Conservation (phyloP, 1,140 invertebrate species). For the Helicoverpa zea region DNA sequence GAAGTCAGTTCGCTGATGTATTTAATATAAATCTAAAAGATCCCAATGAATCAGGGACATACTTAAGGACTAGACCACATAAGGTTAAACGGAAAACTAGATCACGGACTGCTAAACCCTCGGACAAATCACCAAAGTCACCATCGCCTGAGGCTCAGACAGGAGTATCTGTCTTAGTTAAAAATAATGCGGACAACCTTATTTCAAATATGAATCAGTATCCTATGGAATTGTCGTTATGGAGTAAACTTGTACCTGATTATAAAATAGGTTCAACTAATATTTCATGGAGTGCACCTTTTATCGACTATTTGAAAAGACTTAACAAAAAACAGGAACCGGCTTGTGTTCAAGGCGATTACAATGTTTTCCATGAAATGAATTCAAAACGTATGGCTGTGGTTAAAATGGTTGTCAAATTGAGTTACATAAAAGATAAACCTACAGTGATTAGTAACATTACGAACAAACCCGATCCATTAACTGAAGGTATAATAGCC, state of each 20-base stretch:
- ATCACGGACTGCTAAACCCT: constrained; percentile 42
- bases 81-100: constrained; percentile 60
- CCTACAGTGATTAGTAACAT: constrained; percentile 34
- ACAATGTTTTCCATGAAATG: constrained; percentile 66
- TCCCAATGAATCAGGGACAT: constrained; percentile 47
- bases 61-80: constrained; percentile 28
- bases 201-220: constrained; percentile 67
- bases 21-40: constrained; percentile 70
- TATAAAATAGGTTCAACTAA: constrained; percentile 61
- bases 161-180: constrained; percentile 66
- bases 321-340: constrained; percentile 46
- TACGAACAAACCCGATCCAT: constrained; percentile 15
- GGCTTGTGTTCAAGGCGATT: constrained; percentile 57
- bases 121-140: constrained; percentile 25
- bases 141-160: constrained; percentile 48
- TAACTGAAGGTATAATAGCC: constrained; percentile 51
- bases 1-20: constrained; percentile 69
- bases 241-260: constrained; percentile 57
- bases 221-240: constrained; percentile 71
- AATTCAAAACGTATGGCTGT: constrained; percentile 65
- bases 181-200: constrained; percentile 57
- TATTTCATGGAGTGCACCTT: constrained; percentile 67
- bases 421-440: constrained; percentile 60
- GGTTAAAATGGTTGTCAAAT: constrained; percentile 68
- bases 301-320: constrained; percentile 66